Evolutionary conservation across 2,797 vertebrate species (phyloP), one percentile per base, ranked within the genome.

Genomic region (Lycodopsis pacificus): DNA sequence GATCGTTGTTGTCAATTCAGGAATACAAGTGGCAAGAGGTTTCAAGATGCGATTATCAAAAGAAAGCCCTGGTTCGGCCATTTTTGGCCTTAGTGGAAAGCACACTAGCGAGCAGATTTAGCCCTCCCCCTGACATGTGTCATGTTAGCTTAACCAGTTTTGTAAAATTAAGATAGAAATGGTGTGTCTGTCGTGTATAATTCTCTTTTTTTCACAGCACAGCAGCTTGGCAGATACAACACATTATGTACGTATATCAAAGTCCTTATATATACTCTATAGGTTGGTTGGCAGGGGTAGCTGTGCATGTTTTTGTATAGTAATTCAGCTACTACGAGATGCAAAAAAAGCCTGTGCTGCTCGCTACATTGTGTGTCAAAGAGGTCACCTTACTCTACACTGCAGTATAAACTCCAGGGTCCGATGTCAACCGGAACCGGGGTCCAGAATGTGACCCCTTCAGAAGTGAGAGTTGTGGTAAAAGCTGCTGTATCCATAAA

Each of bases 401-500:
- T 46, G 80, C 30, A n/a, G 76, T 91, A 82, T 57, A 88, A 91
- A 91, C 77, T 76, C 69, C 68, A 70, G 57, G 73, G 67, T 82
- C 65, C 32, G 48, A 61, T 32, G 53, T 56, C 51, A 74, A 79
- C 79, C 71, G 56, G 7, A 77, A 82, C 79, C 71, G 59, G 80
- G 75, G 65, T 71, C 53, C 12, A 83, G 65, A 85, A 72, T 19
- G 42, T 32, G 80, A 83, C 81, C 77, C 51, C 11, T 20, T 76
- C 71, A 72, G 34, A 48, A 76, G 81, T 80, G 71, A 81, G 78
- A 83, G 65, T 77, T 79, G 81, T 87, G 90, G 73, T 85, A 83
- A 92, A 89, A 91, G 87, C 90, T 91, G 88, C 82, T 90, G 88
- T 88, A 65, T 88, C 84, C 79, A 80, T 81, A 88, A 91, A 92